phyloP scores from a whole-genome alignment of 2,113 vertebrate species.

The Malurus elegans region DNA sequence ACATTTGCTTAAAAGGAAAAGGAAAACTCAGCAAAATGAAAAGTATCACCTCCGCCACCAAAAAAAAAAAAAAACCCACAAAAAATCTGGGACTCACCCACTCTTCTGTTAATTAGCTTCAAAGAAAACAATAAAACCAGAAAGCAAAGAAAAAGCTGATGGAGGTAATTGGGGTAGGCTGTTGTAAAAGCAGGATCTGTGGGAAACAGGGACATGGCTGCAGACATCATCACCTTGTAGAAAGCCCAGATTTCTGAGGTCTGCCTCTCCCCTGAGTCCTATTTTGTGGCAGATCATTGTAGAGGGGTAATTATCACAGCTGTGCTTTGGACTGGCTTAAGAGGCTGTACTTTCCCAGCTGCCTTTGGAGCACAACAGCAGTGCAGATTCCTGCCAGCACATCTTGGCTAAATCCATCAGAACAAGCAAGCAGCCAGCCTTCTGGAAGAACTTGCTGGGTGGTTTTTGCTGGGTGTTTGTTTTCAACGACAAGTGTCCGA shows the following conservation, averaged over 20 bases:
- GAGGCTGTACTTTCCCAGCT: neutral
- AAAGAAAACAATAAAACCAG: neutral
- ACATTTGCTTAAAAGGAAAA: neutral
- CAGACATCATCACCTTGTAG: neutral
- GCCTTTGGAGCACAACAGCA: neutral
- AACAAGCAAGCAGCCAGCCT: neutral
- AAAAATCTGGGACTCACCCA: neutral
- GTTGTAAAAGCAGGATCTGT: neutral
- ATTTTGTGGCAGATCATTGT: neutral
- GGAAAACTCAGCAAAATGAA: neutral
- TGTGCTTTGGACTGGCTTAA: slow-evolving; percentile 1
- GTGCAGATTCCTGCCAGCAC: neutral
- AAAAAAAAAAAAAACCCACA: neutral
- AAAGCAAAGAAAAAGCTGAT: neutral
- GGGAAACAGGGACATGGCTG: neutral
- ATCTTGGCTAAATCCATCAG: neutral
- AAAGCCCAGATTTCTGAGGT: neutral
- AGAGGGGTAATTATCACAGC: neutral
- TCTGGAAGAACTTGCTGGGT: neutral
- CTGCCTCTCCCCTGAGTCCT: neutral
- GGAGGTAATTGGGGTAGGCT: neutral
- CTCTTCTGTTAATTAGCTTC: neutral
- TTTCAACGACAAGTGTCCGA: neutral
- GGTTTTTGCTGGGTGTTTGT: neutral
- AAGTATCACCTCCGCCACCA: neutral